These are phyloP conservation scores for Chymomyza amoena DNA, from an alignment of 2,888 invertebrate species.

Conservation along the genomic window DNA sequence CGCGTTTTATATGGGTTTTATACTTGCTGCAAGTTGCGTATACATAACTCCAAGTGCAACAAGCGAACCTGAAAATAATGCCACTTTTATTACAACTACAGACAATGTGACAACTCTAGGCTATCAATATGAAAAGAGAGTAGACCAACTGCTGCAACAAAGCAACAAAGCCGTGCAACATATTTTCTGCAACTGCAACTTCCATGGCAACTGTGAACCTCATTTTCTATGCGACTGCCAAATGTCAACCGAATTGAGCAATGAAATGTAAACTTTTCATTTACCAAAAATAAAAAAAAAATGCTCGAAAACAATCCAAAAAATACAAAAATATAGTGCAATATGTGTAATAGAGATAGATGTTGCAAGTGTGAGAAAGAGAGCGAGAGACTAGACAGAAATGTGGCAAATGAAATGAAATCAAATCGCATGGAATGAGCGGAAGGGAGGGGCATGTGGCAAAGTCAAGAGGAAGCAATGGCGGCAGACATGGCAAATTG, in stretches of 20 bases:
- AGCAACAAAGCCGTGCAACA: constrained; percentile 10
- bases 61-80: constrained; percentile 42
- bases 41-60: constrained; percentile 18
- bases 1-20: not conserved
- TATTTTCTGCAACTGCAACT: constrained; percentile 19
- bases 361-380: not conserved
- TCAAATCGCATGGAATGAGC: constrained; percentile 30
- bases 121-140: not conserved
- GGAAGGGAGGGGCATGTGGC: not conserved
- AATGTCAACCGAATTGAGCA: constrained; percentile 71
- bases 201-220: constrained; percentile 42
- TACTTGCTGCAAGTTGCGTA: not conserved
- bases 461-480: not conserved
- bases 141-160: not conserved
- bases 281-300: constrained; percentile 31
- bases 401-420: constrained; percentile 36
- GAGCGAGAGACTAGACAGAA: constrained; percentile 18
- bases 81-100: constrained; percentile 1
- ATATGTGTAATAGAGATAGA: not conserved
- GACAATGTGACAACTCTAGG: not conserved
- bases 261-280: constrained; percentile 70
- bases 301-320: constrained; percentile 16
- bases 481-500: constrained; percentile 1
- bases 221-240: constrained; percentile 70
- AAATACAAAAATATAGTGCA: constrained; percentile 17